Conservation (phyloP, 2,797 vertebrate genomes). For the Strix occidentalis region DNA sequence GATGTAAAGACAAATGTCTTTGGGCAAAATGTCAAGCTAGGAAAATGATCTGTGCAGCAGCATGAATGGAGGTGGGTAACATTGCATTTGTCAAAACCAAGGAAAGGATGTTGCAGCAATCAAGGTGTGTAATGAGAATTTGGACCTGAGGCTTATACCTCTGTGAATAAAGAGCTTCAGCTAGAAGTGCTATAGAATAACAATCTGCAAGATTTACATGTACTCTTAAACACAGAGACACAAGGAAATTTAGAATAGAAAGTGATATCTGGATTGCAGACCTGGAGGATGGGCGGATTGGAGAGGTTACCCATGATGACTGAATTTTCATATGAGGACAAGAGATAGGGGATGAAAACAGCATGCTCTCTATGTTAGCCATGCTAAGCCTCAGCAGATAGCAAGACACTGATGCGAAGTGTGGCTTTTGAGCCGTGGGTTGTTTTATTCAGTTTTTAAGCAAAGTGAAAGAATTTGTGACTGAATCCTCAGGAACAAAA, state of each 20-base stretch:
- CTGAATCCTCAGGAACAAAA: not conserved
- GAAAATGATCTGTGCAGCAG: not conserved
- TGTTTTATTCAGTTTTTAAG: not conserved
- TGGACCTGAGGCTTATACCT: not conserved
- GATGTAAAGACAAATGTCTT: conserved; percentile 8
- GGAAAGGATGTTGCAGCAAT: not conserved
- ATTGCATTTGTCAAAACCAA: not conserved
- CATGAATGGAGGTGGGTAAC: not conserved
- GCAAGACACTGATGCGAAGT: not conserved
- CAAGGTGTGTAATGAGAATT: not conserved
- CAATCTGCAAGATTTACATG: not conserved
- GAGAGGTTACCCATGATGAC: not conserved
- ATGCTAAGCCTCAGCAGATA: not conserved
- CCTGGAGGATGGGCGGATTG: not conserved
- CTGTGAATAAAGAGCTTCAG: not conserved
- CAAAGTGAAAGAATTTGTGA: not conserved
- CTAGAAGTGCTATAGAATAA: not conserved
- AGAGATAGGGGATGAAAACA: not conserved
- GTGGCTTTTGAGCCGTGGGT: not conserved
- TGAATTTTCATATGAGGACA: not conserved
- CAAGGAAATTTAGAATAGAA: not conserved
- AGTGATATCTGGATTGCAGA: not conserved
- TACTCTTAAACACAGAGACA: not conserved
- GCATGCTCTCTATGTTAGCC: not conserved
- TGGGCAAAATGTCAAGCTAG: not conserved